Percentiles rank a stretch among this genome's conserved stretches.
phyloP scores from a whole-genome alignment of 2,113 vertebrate genomes.

The Ciconia boyciana region DNA sequence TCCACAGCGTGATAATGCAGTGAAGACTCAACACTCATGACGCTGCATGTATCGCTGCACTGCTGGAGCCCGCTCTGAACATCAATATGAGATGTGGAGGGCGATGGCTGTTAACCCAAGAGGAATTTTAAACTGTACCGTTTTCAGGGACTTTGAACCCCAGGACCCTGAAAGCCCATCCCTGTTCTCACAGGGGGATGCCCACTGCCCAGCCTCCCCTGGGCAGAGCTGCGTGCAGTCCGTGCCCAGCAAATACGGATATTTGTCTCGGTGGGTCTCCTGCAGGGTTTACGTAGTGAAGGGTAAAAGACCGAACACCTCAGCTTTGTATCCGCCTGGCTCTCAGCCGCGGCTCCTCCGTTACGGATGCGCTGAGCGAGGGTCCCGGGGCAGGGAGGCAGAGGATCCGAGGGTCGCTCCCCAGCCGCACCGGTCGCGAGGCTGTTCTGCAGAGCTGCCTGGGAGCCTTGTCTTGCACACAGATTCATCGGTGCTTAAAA shows the following conservation, averaged over 20 bases:
- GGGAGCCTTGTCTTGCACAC: not conserved
- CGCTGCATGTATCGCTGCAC: accelerated
- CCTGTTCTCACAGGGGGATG: not conserved
- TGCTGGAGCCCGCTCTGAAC: not conserved
- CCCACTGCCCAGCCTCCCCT: not conserved
- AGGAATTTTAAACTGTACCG: not conserved
- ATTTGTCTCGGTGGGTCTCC: not conserved
- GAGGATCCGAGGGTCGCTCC: not conserved
- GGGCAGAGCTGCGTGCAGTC: not conserved
- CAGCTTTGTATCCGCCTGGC: not conserved
- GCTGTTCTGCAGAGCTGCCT: not conserved
- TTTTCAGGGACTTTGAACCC: not conserved
- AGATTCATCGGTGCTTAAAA: not conserved
- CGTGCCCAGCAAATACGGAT: accelerated
- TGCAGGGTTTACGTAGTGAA: not conserved
- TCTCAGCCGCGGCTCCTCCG: accelerated
- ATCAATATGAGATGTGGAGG: not conserved
- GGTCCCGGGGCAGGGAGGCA: not conserved
- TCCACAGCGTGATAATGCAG: accelerated
- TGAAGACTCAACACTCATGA: not conserved
- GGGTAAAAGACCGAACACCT: not conserved
- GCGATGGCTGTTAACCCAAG: not conserved
- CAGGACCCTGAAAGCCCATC: not conserved
- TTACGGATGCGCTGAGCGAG: accelerated
- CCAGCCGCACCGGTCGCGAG: accelerated